Conservation (phyloP, 2,888 invertebrate species). For the Sphaerophoria taeniata region DNA sequence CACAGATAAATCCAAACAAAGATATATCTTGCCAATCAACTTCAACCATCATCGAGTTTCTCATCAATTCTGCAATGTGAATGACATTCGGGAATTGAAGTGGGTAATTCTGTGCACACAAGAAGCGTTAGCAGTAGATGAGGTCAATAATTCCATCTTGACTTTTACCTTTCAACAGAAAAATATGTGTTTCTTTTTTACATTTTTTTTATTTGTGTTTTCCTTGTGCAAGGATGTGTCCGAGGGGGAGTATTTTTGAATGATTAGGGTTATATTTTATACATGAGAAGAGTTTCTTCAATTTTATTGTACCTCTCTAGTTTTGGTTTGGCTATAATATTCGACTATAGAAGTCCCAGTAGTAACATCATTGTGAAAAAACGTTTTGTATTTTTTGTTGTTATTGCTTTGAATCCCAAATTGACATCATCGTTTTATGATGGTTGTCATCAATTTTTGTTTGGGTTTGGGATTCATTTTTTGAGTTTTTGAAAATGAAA, state of each 20-base stretch:
- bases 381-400: constrained; percentile 40
- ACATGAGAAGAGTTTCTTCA: neutral
- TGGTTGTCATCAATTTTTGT: constrained; percentile 41
- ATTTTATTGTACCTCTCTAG: constrained; percentile 14
- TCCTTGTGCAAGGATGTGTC: neutral
- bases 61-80: constrained; percentile 71
- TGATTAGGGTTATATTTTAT: neutral
- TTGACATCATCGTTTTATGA: constrained; percentile 34
- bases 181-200: too few species aligned
- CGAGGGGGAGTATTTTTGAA: too few species aligned
- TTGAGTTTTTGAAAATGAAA: constrained; percentile 17
- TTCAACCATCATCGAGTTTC: constrained; percentile 62
- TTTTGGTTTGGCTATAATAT: neutral
- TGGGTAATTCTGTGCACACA: constrained; percentile 47
- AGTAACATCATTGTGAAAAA: constrained; percentile 48
- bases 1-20: neutral
- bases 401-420: constrained; percentile 32
- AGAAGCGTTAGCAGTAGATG: constrained; percentile 30
- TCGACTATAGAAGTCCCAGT: constrained; percentile 34
- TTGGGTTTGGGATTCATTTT: too few species aligned
- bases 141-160: constrained; percentile 66
- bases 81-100: constrained; percentile 66
- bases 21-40: constrained; percentile 48
- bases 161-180: constrained; percentile 55
- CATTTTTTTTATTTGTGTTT: neutral